These are phyloP conservation scores for Alosa alosa DNA, from an alignment of 2,113 vertebrate genomes.

Conservation along the genomic window DNA sequence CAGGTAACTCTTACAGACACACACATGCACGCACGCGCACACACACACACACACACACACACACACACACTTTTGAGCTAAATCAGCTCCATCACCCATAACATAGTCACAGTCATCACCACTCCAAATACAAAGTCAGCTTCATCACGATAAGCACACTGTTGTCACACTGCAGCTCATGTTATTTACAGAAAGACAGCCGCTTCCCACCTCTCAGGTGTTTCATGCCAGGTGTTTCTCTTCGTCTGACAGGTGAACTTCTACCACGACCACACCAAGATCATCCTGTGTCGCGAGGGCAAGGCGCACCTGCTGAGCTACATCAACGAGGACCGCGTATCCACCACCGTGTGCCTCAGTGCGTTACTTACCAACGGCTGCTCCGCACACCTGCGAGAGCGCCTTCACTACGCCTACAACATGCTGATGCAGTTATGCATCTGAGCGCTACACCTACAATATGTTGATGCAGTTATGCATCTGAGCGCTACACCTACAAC, in stretches of 20 bases:
- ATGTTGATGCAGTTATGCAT: constrained; percentile 50
- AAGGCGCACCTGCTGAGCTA: constrained; percentile 85
- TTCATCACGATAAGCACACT: background rate
- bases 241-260: constrained; percentile 78
- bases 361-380: constrained; percentile 79
- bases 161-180: no score
- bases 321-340: constrained; percentile 84
- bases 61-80: background rate
- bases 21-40: background rate
- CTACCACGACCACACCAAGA: constrained; percentile 87
- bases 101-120: background rate
- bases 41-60: background rate
- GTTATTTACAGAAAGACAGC: no score
- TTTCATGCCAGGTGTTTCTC: background rate
- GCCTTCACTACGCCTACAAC: constrained; percentile 86
- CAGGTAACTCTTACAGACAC: constrained; percentile 67
- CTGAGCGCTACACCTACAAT: constrained; percentile 53
- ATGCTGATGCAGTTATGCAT: constrained; percentile 85
- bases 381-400: constrained; percentile 74
- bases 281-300: constrained; percentile 81
- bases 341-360: constrained; percentile 77
- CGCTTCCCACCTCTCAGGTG: background rate
- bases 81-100: no score
- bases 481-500: constrained; percentile 53
- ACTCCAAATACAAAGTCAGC: background rate